Base-by-base conservation (phyloP, 2,797 vertebrate species). In the Aythya fuligula region DNA sequence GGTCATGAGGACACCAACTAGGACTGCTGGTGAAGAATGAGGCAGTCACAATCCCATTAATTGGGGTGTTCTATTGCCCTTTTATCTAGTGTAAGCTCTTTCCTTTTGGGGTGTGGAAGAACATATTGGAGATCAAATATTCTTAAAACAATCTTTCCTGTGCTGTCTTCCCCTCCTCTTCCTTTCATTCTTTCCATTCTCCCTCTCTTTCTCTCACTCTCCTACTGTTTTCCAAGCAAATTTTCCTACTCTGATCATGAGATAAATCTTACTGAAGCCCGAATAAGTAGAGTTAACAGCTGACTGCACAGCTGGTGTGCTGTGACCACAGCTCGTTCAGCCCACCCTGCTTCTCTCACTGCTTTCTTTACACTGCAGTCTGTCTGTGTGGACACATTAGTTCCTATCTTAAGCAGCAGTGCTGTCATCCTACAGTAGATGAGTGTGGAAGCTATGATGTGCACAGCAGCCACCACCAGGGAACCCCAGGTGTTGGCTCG, bases 141-240 rank as follows among this genome's bases (percentile, higher is more conserved):
- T 85, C 30, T 38, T 47, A 24, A 67, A 71, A 91, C 13, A 5
- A 21, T 71, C 12, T 49, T 90, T 74, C 17, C 4, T 39, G 17
- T 72, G 16, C 6, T 58, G 20, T 39, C 65, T 67, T 17, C 3
- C 9, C 1, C 6, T 57, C 12, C 32, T 4, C 18, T 84, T 5
- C 15, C 28, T 43, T 43, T 53, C 20, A 56, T 47, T 72, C 49
- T 76, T 17, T 41, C 0, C 43, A 21, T 49, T 60, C 36, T 9
- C 1, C 14, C 1, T 20, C 5, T 21, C 16, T 51, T 51, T 22
- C 41, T n/a, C 8, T 49, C 20, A 56, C 6, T 19, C 0, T 5
- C 7, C 76, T 8, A 18, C 20, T 27, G 0, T 81, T 85, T 89
- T 45, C 66, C 22, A 54, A 85, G 71, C 24, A 87, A 64, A 66